These are phyloP conservation scores for Gadopsis marmoratus DNA, from an alignment of 2,797 vertebrate genomes.

Conservation along the genomic window DNA sequence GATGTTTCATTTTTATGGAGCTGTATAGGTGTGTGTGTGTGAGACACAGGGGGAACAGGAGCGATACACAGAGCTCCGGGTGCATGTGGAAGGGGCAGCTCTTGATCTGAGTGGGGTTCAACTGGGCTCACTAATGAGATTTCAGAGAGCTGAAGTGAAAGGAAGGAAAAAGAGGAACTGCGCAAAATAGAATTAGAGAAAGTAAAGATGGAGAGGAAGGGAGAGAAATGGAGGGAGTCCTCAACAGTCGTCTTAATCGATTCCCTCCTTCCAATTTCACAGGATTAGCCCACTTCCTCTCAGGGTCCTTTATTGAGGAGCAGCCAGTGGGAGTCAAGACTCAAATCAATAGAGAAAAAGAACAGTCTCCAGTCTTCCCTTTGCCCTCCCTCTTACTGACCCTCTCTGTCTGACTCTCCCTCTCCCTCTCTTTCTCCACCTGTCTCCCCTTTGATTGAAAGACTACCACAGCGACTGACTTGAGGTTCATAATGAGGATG, in stretches of 20 bases:
- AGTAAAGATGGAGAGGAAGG: constrained; percentile 63
- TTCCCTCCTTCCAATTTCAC: constrained; percentile 81
- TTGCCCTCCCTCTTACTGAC: constrained; percentile 64
- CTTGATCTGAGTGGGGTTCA: constrained; percentile 63
- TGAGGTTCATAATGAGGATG: constrained; percentile 82
- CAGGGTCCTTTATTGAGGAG: constrained; percentile 75
- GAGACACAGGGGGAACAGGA: constrained; percentile 19
- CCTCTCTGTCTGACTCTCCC: constrained; percentile 54
- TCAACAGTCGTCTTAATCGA: constrained; percentile 82
- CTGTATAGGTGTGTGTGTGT: constrained; percentile 18
- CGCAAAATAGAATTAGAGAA: constrained; percentile 71
- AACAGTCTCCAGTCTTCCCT: constrained; percentile 77
- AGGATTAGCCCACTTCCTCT: constrained; percentile 86
- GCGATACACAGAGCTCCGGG: constrained; percentile 43
- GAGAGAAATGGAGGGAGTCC: constrained; percentile 68
- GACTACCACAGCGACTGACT: constrained; percentile 73
- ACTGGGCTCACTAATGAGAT: constrained; percentile 74
- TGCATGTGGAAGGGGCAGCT: constrained; percentile 48
- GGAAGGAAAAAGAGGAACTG: constrained; percentile 46
- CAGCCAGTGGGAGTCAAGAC: constrained; percentile 79
- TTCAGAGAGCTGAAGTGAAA: constrained; percentile 56
- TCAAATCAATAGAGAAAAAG: constrained; percentile 84
- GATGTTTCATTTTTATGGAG: constrained; percentile 30
- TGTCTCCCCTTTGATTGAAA: constrained; percentile 82
- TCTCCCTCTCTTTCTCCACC: constrained; percentile 67